A percentile compares a stretch with the other conserved stretches of the same genome.
phyloP scores from a whole-genome alignment of 2,797 vertebrate species.

The Propithecus deckenii region DNA sequence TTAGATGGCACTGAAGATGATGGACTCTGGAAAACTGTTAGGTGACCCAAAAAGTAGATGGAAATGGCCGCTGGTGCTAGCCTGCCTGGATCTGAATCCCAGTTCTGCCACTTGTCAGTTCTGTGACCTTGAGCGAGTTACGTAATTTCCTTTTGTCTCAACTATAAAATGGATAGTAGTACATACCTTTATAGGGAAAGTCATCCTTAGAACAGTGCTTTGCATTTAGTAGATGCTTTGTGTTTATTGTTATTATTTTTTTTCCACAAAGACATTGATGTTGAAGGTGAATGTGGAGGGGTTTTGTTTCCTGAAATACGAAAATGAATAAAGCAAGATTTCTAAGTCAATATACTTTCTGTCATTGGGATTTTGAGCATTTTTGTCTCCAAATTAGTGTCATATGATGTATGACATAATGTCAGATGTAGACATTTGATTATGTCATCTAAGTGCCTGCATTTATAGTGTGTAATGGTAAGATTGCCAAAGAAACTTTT shows the following conservation, averaged over 20 bases:
- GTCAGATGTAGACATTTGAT: background rate
- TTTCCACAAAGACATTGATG: background rate
- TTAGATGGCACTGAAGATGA: too few species aligned
- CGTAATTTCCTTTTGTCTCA: background rate
- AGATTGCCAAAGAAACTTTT: background rate
- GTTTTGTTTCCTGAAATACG: background rate
- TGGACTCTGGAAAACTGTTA: background rate
- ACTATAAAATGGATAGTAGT: background rate
- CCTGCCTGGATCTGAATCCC: background rate
- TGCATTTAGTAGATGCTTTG: background rate
- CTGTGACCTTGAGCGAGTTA: background rate
- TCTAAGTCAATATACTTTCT: background rate
- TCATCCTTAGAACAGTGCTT: background rate
- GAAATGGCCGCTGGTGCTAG: background rate
- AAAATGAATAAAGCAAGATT: background rate
- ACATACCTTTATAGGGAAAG: background rate
- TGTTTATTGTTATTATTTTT: background rate
- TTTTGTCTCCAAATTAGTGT: background rate
- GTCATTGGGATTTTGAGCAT: background rate
- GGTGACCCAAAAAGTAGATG: too few species aligned
- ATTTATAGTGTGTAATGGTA: background rate
- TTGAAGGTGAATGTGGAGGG: background rate
- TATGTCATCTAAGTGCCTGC: background rate
- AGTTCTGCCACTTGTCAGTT: background rate
- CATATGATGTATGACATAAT: background rate